A percentile compares a stretch with the other conserved stretches of the same genome.
These are phyloP conservation scores for Paratilapia polleni DNA, from an alignment of 2,113 vertebrate genomes.

Conservation along the genomic window DNA sequence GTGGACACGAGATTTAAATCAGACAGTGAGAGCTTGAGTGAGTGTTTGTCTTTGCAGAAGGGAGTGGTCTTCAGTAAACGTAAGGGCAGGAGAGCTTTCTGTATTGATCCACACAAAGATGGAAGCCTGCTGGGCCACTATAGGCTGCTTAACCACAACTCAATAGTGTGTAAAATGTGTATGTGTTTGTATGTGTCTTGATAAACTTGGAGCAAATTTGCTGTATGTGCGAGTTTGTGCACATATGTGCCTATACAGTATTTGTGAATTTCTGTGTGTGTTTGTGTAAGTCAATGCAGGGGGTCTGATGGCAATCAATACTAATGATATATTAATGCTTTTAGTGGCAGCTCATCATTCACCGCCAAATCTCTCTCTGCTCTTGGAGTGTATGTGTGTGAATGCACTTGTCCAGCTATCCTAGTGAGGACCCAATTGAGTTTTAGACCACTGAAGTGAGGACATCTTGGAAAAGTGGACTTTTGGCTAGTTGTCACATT, in stretches of 20 bases:
- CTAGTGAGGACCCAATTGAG: not conserved
- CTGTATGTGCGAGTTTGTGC: slow-evolving; percentile 56
- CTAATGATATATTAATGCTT: slow-evolving; percentile 94
- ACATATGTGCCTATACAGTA: slow-evolving; percentile 28
- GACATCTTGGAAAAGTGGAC: not conserved
- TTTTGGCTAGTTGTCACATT: not conserved
- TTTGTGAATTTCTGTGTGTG: slow-evolving; percentile 2
- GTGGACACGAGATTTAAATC: not conserved
- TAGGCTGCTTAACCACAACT: slow-evolving; percentile 70
- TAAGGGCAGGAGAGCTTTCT: slow-evolving; percentile 50
- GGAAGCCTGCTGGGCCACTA: slow-evolving; percentile 53
- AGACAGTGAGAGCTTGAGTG: not conserved
- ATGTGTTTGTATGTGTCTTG: slow-evolving; percentile 23
- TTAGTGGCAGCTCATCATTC: slow-evolving; percentile 81
- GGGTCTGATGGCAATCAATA: slow-evolving; percentile 85
- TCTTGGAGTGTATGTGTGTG: slow-evolving; percentile 8
- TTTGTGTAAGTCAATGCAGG: slow-evolving; percentile 40
- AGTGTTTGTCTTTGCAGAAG: slow-evolving; percentile 16
- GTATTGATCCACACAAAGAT: slow-evolving; percentile 69
- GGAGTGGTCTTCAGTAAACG: slow-evolving; percentile 59
- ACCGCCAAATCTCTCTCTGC: slow-evolving; percentile 73
- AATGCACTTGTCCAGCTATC: not conserved
- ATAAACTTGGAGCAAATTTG: slow-evolving; percentile 40
- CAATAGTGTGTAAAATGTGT: slow-evolving; percentile 52
- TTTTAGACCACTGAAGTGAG: not conserved